Base-by-base conservation (phyloP, 2,888 invertebrate species). In the Apantesis nais region DNA sequence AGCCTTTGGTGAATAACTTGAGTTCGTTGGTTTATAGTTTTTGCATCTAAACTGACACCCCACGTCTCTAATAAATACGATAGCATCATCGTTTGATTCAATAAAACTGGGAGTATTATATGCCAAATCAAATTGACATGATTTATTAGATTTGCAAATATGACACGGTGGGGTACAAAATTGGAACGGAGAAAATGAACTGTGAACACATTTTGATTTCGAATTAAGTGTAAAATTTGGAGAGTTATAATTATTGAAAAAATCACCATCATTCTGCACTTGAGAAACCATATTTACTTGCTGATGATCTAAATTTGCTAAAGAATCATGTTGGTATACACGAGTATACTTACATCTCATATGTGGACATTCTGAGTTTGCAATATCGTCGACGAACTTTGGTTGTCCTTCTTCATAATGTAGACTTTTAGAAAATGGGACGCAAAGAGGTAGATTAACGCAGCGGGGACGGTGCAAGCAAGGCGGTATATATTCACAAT, bases 401-500 rank as follows among this genome's bases (percentile, higher is more conserved):
- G 78, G 83, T 31, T 78, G 48, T 2, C 79, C 66, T 72, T 91
- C 90, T 37, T 91, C 88, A 39, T 90, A 90, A 73, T 89, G 79
- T 31, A 90, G 74, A 66, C 81, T 88, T 85, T 90, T 93, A 39
- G 90, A 87, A 70, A 87, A 79, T 41, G 93, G 93, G 7, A 91
- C 90, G 78, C 94, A 93, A 69, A 94, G 75, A 62, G 94, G 94
- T 70, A 93, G 83, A 85, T 94, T 94, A 14, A 94, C 85, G 78
- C 94, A 94, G 67, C 92, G 91, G 60, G 94, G 94, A 11, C 87
- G 89, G 79, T 94, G 94, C 74, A 91, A 81, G 69, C 94, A 93
- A 2, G 93, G 93, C 0, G 93, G 91, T 63, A 94, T 88, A 77
- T 79, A 91, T 80, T 93, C 91, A 75, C 92, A 92, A 70, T 93